Evolutionary conservation across 2,797 vertebrate genomes (phyloP), one percentile per base, ranked within the genome.

Genomic region (Botia kubotai): DNA sequence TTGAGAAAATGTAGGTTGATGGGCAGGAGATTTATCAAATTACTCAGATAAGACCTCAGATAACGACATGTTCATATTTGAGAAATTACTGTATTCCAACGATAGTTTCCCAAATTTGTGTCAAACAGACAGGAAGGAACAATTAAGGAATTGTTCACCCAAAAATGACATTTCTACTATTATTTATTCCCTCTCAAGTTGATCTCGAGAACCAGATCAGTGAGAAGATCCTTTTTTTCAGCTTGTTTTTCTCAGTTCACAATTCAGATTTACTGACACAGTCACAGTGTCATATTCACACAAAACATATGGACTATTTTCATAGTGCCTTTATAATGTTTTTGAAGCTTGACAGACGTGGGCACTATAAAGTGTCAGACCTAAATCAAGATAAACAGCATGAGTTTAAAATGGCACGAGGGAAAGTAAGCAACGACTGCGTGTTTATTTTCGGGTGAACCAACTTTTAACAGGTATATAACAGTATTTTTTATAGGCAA

Each of bases 1-100:
- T 26, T 13, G 57, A 43, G 68, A 29, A 71, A 72, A 72, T 53
- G 57, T 72, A 21, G 46, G 57, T 14, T 52, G 77, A 65, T 63
- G 12, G 39, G n/a, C 19, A 19, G 10, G 8, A 12, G 1, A 63
- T 72, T 72, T 26, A 79, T 71, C 68, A 70, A 70, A 70, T 71
- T 62, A 70, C 55, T 6, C 39, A 50, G 46, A 26, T 55, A 78
- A 60, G 48, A 33, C 21, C 43, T 53, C 13, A 17, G 29, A 43
- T 60, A 71, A 77, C n/a, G 65, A 36, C 5, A 4, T 10, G 63
- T 39, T 79, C 13, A n/a, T 36, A 55, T 57, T 55, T 17, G 33
- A 77, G 29, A 77, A 77, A 62, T 71, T n/a, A 39, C 43, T n/a
- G 6, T 33, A 62, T 71, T 50, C 26, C 46, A 72, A 63, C 14